Base-by-base conservation (phyloP, 1,140 invertebrate genomes). In the Matsumurasca onukii region DNA sequence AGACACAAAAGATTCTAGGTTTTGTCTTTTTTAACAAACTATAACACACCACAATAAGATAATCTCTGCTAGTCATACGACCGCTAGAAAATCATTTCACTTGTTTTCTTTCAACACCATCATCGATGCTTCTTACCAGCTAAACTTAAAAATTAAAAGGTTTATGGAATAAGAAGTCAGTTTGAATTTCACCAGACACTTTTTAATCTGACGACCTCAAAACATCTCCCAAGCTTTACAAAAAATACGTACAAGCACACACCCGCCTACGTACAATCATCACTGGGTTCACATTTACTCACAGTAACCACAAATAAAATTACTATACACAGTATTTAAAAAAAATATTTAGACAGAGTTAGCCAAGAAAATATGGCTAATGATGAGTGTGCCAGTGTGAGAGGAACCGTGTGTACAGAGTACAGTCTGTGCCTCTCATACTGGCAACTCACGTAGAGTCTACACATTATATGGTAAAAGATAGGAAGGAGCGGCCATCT, bases 171-270 rank as follows among this genome's bases (percentile, higher is more conserved):
- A n/a, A 59, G 25, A 59, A 59, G 55, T 25, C 55, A 59, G 25
- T 72, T 69, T 57, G 66, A 71, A 70, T 73, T 84, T 86, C 83
- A 86, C 84, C 85, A 85, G 85, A 86, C 85, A 86, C 83, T 84
- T 81, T 86, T 86, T 86, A 86, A 86, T 86, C 84, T 85, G 83
- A 85, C 84, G 81, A 83, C 83, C 84, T 86, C 84, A 86, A 85
- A 84, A 70, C 69, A 73, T 69, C 80, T 85, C 82, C 81, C 83
- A 85, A 83, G 81, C 82, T 82, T 83, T 71, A 82, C 82, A 84
- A 82, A 83, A 83, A 59, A 72, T 69, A 69, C 48, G 62, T 63
- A 73, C 74, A 75, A 73, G 71, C 73, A 76, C 74, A 75, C 71
- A 72, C 70, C 72, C 71, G 39, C 39, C 31, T 31, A 59, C 30